Conservation (phyloP, 2,888 invertebrate species). For the Epirrhoe alternata region DNA sequence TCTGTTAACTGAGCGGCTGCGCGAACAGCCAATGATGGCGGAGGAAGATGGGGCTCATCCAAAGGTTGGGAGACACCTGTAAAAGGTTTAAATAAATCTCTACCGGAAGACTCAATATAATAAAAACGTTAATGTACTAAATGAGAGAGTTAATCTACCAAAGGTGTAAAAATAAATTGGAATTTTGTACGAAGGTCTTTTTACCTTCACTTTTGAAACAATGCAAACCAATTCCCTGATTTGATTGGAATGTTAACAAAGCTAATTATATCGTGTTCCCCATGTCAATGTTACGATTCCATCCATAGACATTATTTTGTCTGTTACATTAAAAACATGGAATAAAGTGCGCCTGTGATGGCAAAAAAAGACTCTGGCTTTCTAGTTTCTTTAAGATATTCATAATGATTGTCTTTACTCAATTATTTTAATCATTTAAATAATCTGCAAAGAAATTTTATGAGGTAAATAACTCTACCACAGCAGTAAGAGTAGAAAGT, state of each 20-base stretch:
- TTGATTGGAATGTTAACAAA: conserved; percentile 1
- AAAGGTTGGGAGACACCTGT: conserved; percentile 71
- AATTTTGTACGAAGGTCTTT: conserved; percentile 11
- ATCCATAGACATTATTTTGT: background rate
- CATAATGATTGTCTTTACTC: background rate
- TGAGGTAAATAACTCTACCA: background rate
- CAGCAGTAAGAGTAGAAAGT: conserved; percentile 26
- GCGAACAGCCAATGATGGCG: conserved; percentile 83
- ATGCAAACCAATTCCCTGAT: conserved; percentile 11
- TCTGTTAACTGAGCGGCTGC: conserved; percentile 84
- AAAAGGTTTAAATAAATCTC: conserved; percentile 24
- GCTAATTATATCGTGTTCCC: background rate
- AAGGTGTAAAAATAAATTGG: conserved; percentile 8
- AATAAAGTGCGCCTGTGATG: background rate
- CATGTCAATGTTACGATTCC: background rate
- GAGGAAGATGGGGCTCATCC: conserved; percentile 86
- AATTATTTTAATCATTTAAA: conserved; percentile 4
- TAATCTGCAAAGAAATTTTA: conserved; percentile 3
- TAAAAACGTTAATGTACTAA: background rate
- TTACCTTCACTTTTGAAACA: conserved; percentile 19
- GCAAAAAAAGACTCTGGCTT: background rate
- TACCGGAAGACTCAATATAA: background rate
- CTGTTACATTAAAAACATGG: no score
- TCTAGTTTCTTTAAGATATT: background rate
- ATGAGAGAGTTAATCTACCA: background rate